phyloP scores from a whole-genome alignment of 1,140 invertebrate species.

The Philaenus spumarius region DNA sequence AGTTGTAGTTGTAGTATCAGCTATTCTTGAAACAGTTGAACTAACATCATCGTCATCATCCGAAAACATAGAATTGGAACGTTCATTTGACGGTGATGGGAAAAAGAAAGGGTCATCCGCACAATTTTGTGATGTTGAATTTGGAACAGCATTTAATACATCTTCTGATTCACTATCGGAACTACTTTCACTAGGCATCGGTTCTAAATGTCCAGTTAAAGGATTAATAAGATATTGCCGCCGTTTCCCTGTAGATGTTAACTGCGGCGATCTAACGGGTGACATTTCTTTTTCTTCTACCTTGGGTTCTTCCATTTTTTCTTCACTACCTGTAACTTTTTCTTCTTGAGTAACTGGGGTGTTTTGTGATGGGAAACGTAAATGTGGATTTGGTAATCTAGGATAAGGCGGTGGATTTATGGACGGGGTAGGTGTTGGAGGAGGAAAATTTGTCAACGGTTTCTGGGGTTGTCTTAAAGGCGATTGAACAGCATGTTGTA shows the following conservation, averaged over 20 bases:
- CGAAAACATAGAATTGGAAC: conserved; percentile 52
- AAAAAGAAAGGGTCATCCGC: conserved; percentile 46
- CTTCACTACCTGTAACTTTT: conserved; percentile 17
- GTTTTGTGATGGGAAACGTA: conserved; percentile 2
- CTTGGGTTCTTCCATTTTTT: conserved; percentile 6
- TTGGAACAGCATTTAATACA: conserved; percentile 17
- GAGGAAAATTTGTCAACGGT: conserved; percentile 37
- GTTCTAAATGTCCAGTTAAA: conserved; percentile 76
- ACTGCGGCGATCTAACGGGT: conserved; percentile 12
- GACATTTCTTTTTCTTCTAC: conserved; percentile 1
- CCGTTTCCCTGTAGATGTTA: conserved; percentile 43
- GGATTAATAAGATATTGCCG: conserved; percentile 80
- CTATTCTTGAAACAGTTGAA: conserved; percentile 35
- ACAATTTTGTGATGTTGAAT: conserved; percentile 18
- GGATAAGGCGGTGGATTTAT: conserved; percentile 23
- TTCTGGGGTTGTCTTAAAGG: conserved; percentile 39
- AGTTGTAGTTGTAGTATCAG: conserved; percentile 44
- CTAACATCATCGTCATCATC: conserved; percentile 36
- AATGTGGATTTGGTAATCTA: conserved; percentile 3
- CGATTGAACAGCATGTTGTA: conserved; percentile 9
- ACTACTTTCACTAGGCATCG: conserved; percentile 60
- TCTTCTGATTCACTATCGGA: conserved; percentile 40
- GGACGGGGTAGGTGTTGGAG: conserved; percentile 34
- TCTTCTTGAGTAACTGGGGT: conserved; percentile 11
- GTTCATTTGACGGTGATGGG: conserved; percentile 45